Base-by-base conservation (phyloP, 1,140 invertebrate species). In the Gryon sp. region DNA sequence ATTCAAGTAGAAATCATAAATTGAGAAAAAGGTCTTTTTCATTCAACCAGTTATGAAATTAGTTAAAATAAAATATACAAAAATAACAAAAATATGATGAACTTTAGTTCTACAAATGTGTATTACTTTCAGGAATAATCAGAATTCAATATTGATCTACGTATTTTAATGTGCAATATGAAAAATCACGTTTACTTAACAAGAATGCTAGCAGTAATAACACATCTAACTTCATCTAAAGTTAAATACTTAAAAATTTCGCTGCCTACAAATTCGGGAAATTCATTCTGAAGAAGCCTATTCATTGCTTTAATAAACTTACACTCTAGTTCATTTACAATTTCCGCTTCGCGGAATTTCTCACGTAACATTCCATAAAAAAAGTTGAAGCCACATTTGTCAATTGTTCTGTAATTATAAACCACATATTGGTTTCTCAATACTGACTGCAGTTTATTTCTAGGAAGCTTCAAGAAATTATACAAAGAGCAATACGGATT, bases 171-270 rank as follows among this genome's bases (percentile, higher is more conserved):
- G n/a, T n/a, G n/a, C n/a, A n/a, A n/a, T n/a, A n/a, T n/a, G n/a
- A n/a, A n/a, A n/a, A n/a, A n/a, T n/a, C n/a, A n/a, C 8, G 11
- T 11, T 20, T 19, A 19, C n/a, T 18, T 20, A n/a, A 19, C 2
- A 9, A 41, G 19, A 4, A 14, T 15, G n/a, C 40, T 36, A 5
- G 55, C 40, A 11, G 55, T 59, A 2, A 59, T 59, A 15, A 46
- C 41, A 9, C 28, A 34, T 8, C 55, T 43, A 3, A 46, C 24
- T 11, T 59, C 55, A 36, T 59, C 55, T 1, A 59, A 7, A 5
- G 55, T 45, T 28, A 59, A 34, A 6, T 59, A 46, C 9, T 46
- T 59, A 9, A 46, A 59, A 46, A 62, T 62, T 19, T 62, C 57
- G 7, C 28, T 5, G 1, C 36, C 36, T 6, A 65, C 4, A n/a